Conservation (phyloP, 2,113 vertebrate species). For the Phyllostomus hastatus region DNA sequence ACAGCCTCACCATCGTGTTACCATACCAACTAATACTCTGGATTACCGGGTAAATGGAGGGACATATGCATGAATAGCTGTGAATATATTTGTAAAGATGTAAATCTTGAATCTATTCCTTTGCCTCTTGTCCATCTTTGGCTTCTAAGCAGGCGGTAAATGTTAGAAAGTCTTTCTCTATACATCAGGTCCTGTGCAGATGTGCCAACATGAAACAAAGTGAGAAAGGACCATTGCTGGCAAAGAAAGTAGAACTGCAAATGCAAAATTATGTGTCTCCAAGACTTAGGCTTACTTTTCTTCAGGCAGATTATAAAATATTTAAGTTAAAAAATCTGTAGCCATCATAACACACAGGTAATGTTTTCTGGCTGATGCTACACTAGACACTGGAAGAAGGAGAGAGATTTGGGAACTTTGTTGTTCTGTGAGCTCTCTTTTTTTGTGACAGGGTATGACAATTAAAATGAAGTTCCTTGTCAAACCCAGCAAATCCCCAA, state of each 20-base stretch:
- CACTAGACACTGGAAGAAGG: background rate
- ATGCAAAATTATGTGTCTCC: background rate
- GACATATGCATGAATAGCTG: background rate
- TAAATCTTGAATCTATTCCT: background rate
- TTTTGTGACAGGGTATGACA: background rate
- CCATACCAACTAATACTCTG: background rate
- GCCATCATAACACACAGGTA: background rate
- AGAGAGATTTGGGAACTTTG: background rate
- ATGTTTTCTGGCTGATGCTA: background rate
- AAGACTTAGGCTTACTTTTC: background rate
- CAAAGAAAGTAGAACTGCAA: background rate
- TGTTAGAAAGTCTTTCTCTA: background rate
- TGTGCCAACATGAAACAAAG: background rate
- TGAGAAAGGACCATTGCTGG: background rate
- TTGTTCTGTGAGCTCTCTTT: background rate
- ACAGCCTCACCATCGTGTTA: background rate
- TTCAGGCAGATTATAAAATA: background rate
- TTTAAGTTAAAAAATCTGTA: background rate
- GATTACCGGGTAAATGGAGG: background rate
- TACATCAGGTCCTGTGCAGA: background rate
- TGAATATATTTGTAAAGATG: background rate
- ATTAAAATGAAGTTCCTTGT: constrained; percentile 13
- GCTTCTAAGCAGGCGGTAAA: background rate
- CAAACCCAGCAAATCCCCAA: background rate
- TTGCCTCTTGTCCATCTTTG: background rate